Evolutionary conservation across 2,888 invertebrate species (phyloP).

Genomic region (Allacma fusca): DNA sequence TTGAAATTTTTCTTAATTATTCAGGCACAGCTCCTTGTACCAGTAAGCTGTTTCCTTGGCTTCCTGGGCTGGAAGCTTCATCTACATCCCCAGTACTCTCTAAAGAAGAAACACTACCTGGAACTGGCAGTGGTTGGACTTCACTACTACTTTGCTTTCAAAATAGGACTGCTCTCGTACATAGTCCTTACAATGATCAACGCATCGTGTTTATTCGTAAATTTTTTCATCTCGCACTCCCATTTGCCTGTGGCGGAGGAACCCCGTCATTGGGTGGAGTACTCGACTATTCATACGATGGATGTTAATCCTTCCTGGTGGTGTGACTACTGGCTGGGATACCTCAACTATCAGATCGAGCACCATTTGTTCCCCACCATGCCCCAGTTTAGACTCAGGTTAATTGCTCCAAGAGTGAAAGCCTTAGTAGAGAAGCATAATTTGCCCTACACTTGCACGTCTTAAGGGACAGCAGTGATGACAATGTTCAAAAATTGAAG

Average conservation of each 20-base stretch:
- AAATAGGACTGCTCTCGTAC: slow-evolving; percentile 42
- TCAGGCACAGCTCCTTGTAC: too few relatives aligned
- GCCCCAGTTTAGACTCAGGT: slow-evolving; percentile 36
- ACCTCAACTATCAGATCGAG: slow-evolving; percentile 53
- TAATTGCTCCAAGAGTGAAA: slow-evolving; percentile 27
- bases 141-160: slow-evolving; percentile 45
- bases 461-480: slow-evolving; percentile 22
- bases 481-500: too few relatives aligned
- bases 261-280: slow-evolving; percentile 53
- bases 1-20: too few relatives aligned
- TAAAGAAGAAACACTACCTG: too few relatives aligned
- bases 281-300: slow-evolving; percentile 46
- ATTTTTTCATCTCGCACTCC: slow-evolving; percentile 41
- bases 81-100: too few relatives aligned
- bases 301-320: slow-evolving; percentile 46
- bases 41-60: too few relatives aligned
- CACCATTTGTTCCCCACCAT: slow-evolving; percentile 54
- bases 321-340: slow-evolving; percentile 49
- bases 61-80: too few relatives aligned
- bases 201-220: slow-evolving; percentile 26
- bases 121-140: too few relatives aligned
- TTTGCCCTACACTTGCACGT: slow-evolving; percentile 28
- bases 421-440: slow-evolving; percentile 28
- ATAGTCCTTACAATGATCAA: slow-evolving; percentile 28
- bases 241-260: slow-evolving; percentile 47